Base-by-base conservation (phyloP, 2,888 invertebrate species). In the Bellardia pandia region DNA sequence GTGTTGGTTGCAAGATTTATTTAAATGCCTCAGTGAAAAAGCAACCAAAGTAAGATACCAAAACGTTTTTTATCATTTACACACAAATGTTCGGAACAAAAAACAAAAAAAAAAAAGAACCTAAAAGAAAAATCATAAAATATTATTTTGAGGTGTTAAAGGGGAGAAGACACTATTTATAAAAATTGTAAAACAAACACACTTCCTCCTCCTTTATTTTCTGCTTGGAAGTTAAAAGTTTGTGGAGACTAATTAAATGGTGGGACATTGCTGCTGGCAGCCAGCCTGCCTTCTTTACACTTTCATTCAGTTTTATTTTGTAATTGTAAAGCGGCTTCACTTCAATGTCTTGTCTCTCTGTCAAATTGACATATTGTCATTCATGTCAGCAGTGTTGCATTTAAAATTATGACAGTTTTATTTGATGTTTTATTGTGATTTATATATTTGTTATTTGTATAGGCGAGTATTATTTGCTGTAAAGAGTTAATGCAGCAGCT, bases 341-440 rank as follows among this genome's bases (percentile, higher is more conserved):
- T 87, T 88, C 82, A 85, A 86, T 87, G 84, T 77, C 84, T 77
- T 85, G 86, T 79, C 83, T 64, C 71, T 66, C 86, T 87, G 88
- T 87, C 89, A 88, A 89, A 89, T 88, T 92, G 92, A 92, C 92
- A 92, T 91, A 92, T 92, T 92, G 92, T 90, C 91, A 90, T 90
- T 91, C 89, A 90, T 91, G 92, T 88, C 88, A 86, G 88, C 86
- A 85, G 85, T 74, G 87, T 87, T 87, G 90, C 83, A 89, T 89
- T 90, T 90, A 89, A 86, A 92, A 91, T 92, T 92, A 92, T 92
- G 92, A 92, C 91, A 91, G 90, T 92, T 91, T 92, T 91, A 92
- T 92, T 91, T 91, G 91, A 91, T 90, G 85, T 90, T 91, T 90
- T 91, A 92, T 92, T 92, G 88, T 89, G 88, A 89, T 89, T 89